Evolutionary conservation across 1,140 invertebrate species (phyloP).

Genomic region (Globodera ellingtonae): DNA sequence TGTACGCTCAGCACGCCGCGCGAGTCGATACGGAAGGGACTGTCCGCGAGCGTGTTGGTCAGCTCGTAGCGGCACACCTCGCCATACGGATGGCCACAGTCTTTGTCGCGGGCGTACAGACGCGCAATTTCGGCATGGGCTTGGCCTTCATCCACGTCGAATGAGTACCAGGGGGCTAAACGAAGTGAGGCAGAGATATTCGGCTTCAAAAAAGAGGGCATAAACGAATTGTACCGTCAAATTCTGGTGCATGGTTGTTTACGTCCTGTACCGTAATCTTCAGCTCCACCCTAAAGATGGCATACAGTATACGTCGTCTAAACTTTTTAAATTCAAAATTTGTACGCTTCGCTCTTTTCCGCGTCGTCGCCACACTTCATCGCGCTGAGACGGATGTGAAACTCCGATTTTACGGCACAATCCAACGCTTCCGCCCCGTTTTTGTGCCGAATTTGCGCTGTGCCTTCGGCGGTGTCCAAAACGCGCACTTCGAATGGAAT

Average conservation of each 20-base stretch:
- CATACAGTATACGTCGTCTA: too few relatives aligned
- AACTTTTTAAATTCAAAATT: too few relatives aligned
- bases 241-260: constrained; percentile 64
- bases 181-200: too few relatives aligned
- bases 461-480: constrained; percentile 55
- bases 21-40: constrained; percentile 59
- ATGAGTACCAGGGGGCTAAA: constrained; percentile 61
- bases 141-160: constrained; percentile 58
- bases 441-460: constrained; percentile 48
- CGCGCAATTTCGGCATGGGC: constrained; percentile 51
- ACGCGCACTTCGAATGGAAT: constrained; percentile 56
- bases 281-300: constrained; percentile 54
- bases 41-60: constrained; percentile 61
- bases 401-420: constrained; percentile 51
- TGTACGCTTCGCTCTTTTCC: constrained; percentile 20
- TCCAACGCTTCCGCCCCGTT: constrained; percentile 46
- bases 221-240: constrained; percentile 41
- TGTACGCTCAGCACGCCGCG: constrained; percentile 60
- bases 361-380: constrained; percentile 61
- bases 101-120: constrained; percentile 53
- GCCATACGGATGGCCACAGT: constrained; percentile 64
- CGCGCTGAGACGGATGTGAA: constrained; percentile 47
- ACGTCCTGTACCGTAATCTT: constrained; percentile 63
- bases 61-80: constrained; percentile 63
- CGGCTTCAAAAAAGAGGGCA: not conserved